Percentiles rank a stretch among this genome's conserved stretches.
These are phyloP conservation scores for Psittacula derbiana DNA, from an alignment of 2,797 vertebrate species.

Conservation along the genomic window DNA sequence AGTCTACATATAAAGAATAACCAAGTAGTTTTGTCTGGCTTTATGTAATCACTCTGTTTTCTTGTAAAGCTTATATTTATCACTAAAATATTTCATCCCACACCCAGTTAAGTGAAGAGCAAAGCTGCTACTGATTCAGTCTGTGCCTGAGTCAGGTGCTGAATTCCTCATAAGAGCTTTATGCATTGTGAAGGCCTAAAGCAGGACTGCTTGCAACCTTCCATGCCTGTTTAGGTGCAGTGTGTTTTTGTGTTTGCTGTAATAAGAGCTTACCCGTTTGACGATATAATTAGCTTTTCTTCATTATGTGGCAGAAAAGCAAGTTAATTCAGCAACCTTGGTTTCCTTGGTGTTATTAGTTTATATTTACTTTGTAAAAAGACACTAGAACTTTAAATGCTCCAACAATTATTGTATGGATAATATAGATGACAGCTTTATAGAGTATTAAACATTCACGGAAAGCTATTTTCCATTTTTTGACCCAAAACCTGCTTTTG, in stretches of 20 bases:
- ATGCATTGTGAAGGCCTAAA: neutral
- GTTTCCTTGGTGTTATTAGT: neutral
- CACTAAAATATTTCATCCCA: neutral
- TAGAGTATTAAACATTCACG: neutral
- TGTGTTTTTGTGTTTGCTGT: neutral
- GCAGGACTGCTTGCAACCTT: neutral
- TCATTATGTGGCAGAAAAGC: neutral
- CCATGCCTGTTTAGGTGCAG: neutral
- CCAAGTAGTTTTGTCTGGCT: neutral
- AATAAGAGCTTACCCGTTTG: neutral
- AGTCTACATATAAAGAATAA: neutral
- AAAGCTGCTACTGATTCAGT: neutral
- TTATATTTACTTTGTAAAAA: neutral
- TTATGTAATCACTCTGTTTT: neutral
- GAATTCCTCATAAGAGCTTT: neutral
- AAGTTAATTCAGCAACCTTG: neutral
- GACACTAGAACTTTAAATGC: neutral
- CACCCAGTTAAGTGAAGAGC: neutral
- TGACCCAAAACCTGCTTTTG: neutral
- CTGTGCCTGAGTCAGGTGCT: neutral
- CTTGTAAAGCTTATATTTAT: neutral
- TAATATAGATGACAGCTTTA: neutral
- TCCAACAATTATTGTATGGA: neutral
- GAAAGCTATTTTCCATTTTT: neutral
- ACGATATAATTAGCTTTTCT: neutral